Evolutionary conservation across 2,113 vertebrate genomes (phyloP).

Genomic region (Prionailurus bengalensis): DNA sequence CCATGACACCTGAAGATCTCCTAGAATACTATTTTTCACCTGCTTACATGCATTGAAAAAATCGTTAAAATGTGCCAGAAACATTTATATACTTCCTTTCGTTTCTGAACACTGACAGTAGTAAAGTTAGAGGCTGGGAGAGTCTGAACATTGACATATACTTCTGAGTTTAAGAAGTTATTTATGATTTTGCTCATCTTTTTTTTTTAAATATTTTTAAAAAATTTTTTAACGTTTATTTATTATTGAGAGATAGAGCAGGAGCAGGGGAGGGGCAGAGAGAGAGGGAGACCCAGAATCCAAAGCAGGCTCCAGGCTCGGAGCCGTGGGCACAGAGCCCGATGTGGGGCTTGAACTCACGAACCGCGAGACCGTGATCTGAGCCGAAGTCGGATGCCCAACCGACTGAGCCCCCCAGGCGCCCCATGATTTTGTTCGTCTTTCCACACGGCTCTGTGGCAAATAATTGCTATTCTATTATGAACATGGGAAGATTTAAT

Average conservation of each 20-base stretch:
- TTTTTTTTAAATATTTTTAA: too few species aligned
- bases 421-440: not conserved
- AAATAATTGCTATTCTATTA: slow-evolving; percentile 37
- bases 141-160: not conserved
- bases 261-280: too few species aligned
- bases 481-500: slow-evolving; percentile 37
- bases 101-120: not conserved
- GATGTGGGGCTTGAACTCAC: too few species aligned
- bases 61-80: slow-evolving; percentile 38
- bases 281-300: too few species aligned
- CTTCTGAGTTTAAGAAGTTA: slow-evolving; percentile 37
- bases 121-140: not conserved
- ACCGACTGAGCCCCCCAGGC: too few species aligned
- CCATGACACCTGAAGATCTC: not conserved
- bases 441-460: not conserved
- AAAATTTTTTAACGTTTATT: too few species aligned
- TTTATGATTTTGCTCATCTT: not conserved
- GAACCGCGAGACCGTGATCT: too few species aligned
- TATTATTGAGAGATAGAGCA: too few species aligned
- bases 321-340: too few species aligned
- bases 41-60: not conserved
- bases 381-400: too few species aligned
- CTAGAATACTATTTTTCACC: not conserved
- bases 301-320: too few species aligned
- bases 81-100: not conserved